phyloP scores from a whole-genome alignment of 2,888 invertebrate genomes.

The Rhabditophanes sp. region DNA sequence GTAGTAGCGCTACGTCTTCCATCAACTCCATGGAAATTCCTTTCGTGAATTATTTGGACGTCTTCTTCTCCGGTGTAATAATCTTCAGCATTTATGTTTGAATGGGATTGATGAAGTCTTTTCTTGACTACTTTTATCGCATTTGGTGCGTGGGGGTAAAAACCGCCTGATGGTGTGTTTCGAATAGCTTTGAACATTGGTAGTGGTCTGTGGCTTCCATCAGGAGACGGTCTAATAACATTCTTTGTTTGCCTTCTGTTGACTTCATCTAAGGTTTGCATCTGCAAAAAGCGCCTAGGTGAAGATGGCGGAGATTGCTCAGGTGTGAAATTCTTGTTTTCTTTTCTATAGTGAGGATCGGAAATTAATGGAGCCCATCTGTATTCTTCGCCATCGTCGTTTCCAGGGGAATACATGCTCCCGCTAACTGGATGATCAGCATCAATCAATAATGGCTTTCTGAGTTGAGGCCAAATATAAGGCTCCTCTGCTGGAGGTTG shows the following conservation, averaged over 20 bases:
- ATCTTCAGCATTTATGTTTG: neutral
- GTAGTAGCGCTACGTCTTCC: conserved; percentile 6
- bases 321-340: conserved; percentile 43
- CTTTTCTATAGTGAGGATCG: conserved; percentile 36
- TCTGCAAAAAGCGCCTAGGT: conserved; percentile 17
- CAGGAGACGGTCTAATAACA: conserved; percentile 29
- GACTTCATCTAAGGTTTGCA: conserved; percentile 33
- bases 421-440: conserved; percentile 7
- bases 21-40: conserved; percentile 23
- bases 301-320: conserved; percentile 31
- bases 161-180: conserved; percentile 33
- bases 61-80: conserved; percentile 8
- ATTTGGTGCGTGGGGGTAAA: conserved; percentile 41
- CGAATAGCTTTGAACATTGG: conserved; percentile 28
- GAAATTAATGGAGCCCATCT: conserved; percentile 35
- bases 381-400: conserved; percentile 26
- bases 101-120: conserved; percentile 8
- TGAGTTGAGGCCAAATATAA: conserved; percentile 21
- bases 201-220: conserved; percentile 40
- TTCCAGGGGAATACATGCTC: neutral
- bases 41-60: conserved; percentile 24
- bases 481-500: conserved; percentile 44
- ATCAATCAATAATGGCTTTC: conserved; percentile 21
- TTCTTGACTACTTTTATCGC: conserved; percentile 30
- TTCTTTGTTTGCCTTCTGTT: conserved; percentile 30